phyloP scores from a whole-genome alignment of 2,797 vertebrate species.

The Toxotes lorentzi region DNA sequence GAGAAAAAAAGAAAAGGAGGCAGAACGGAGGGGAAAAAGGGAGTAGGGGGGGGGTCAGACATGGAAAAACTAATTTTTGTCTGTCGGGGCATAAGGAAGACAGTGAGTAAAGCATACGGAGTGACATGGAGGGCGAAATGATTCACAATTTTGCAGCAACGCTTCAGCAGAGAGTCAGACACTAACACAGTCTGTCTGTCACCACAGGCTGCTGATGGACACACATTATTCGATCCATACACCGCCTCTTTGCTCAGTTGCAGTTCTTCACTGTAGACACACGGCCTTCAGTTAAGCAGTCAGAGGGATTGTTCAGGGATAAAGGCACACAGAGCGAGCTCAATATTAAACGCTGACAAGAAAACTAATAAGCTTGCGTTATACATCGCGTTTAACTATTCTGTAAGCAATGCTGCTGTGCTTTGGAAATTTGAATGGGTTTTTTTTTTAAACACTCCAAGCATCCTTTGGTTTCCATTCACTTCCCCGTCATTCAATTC shows the following conservation, averaged over 20 bases:
- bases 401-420: background rate
- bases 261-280: slow-evolving; percentile 42
- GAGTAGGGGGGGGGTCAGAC: slow-evolving; percentile 24
- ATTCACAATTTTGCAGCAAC: slow-evolving; percentile 63
- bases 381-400: background rate
- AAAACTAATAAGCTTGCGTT: slow-evolving; percentile 4
- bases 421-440: background rate
- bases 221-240: slow-evolving; percentile 51
- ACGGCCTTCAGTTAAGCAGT: slow-evolving; percentile 36
- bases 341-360: slow-evolving; percentile 15
- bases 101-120: slow-evolving; percentile 41
- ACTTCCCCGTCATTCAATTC: background rate
- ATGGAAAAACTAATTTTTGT: slow-evolving; percentile 44
- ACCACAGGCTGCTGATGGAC: slow-evolving; percentile 69
- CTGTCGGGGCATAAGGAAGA: slow-evolving; percentile 35
- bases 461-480: background rate
- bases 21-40: background rate
- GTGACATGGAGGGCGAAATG: slow-evolving; percentile 66
- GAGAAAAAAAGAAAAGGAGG: slow-evolving; percentile 1
- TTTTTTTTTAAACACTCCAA: background rate
- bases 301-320: slow-evolving; percentile 19
- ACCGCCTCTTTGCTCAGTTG: slow-evolving; percentile 42
- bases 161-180: slow-evolving; percentile 59
- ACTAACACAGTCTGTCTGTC: slow-evolving; percentile 64
- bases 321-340: background rate